A percentile compares a stretch with the other conserved stretches of the same genome.
Conservation (phyloP, 2,888 invertebrate genomes). For the Xylota sylvarum region DNA sequence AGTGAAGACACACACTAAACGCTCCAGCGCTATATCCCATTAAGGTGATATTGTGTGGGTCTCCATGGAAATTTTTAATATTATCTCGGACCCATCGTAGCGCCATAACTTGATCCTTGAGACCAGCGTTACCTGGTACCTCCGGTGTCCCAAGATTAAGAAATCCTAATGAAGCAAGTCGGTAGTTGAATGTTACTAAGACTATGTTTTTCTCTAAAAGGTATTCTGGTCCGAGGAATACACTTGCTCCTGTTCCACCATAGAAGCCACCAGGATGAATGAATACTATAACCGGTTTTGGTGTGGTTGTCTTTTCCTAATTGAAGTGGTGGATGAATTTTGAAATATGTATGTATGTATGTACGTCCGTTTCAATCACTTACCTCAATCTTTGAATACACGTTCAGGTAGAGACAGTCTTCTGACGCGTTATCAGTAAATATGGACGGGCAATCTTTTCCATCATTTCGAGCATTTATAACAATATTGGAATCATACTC, state of each 20-base stretch:
- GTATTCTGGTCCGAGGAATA: constrained; percentile 86
- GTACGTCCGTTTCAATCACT: constrained; percentile 39
- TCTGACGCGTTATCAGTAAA: constrained; percentile 84
- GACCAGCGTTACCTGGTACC: constrained; percentile 86
- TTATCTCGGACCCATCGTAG: constrained; percentile 86
- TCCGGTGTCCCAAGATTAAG: constrained; percentile 85
- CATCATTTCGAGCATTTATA: constrained; percentile 85
- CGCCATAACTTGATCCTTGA: constrained; percentile 87
- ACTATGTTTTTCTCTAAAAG: constrained; percentile 87
- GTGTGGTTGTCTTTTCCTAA: constrained; percentile 53
- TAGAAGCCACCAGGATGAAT: constrained; percentile 89
- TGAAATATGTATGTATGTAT: not conserved
- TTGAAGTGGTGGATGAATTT: not conserved
- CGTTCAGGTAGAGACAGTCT: constrained; percentile 86
- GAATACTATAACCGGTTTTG: constrained; percentile 87
- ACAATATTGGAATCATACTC: not conserved
- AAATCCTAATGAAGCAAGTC: constrained; percentile 86
- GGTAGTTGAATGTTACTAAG: constrained; percentile 87
- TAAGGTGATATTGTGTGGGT: constrained; percentile 86
- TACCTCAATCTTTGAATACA: constrained; percentile 84
- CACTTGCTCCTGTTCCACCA: constrained; percentile 83
- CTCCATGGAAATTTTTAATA: constrained; percentile 86
- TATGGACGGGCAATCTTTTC: constrained; percentile 85
- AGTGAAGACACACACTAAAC: constrained; percentile 80
- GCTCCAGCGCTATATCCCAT: constrained; percentile 84